Evolutionary conservation across 35 echinoderm and acorn worm genomes (phyloP).

Genomic region (Strongylocentrotus purpuratus): DNA sequence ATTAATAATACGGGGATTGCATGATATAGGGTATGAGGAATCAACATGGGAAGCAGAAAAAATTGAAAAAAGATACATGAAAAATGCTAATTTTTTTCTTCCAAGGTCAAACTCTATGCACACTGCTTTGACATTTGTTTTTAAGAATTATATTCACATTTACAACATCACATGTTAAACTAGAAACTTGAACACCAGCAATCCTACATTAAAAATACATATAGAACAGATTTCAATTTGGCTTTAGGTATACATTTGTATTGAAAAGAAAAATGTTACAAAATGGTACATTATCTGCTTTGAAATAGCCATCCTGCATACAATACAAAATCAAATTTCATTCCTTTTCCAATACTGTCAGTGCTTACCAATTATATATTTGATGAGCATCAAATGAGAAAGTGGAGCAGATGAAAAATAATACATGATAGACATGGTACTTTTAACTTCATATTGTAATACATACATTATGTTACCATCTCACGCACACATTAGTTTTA

Average conservation of each 20-base stretch:
- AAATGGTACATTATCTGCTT: background rate
- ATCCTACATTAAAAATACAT: too few species aligned
- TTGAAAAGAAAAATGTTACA: background rate
- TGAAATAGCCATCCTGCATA: background rate
- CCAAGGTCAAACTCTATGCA: too few species aligned
- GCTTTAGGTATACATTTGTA: too few species aligned
- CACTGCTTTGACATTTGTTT: too few species aligned
- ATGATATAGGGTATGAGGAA: background rate
- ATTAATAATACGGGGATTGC: background rate
- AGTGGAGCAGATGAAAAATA: background rate
- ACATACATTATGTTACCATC: background rate
- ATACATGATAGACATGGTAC: background rate
- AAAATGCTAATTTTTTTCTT: background rate
- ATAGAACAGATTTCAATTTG: too few species aligned
- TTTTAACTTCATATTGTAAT: background rate
- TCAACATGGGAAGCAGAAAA: background rate
- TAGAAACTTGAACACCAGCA: too few species aligned
- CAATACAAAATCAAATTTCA: background rate
- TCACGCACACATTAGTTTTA: background rate
- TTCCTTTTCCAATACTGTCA: background rate
- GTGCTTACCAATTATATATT: background rate
- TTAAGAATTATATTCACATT: too few species aligned
- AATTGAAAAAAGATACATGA: background rate
- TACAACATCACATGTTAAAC: too few species aligned
- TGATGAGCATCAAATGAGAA: background rate